Percentiles rank a stretch among this genome's conserved stretches.
Conservation (phyloP, 1,140 invertebrate genomes). For the Limonius californicus region DNA sequence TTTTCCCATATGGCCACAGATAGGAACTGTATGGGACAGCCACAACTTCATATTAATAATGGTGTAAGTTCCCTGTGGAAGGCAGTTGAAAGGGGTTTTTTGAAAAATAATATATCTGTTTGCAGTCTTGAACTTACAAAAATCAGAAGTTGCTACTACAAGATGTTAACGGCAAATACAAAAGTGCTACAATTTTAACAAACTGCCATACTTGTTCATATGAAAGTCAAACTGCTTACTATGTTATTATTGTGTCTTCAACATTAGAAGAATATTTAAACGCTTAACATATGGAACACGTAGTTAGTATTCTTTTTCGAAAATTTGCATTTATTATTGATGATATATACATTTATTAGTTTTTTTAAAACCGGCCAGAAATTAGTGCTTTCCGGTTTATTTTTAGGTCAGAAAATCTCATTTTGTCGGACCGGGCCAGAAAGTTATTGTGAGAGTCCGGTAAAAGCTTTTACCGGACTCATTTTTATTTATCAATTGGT, state of each 20-base stretch:
- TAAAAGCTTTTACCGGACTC: too few species aligned
- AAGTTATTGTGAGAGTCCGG: too few species aligned
- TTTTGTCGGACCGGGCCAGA: too few species aligned
- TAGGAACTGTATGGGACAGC: conserved; percentile 29
- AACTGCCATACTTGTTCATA: conserved; percentile 32
- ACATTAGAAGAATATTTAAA: conserved; percentile 24
- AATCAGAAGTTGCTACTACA: conserved; percentile 31
- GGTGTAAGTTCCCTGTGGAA: conserved; percentile 19
- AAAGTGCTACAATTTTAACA: conserved; percentile 20
- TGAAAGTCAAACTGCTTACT: conserved; percentile 24
- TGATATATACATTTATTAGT: too few species aligned
- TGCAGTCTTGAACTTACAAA: conserved; percentile 32
- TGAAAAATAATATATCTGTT: conserved; percentile 24
- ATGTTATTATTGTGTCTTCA: conserved; percentile 25
- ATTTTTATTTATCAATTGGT: too few species aligned
- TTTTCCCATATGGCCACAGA: conserved; percentile 20
- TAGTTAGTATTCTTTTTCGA: too few species aligned
- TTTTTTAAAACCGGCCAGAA: too few species aligned
- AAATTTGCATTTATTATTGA: too few species aligned
- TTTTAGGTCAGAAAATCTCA: too few species aligned
- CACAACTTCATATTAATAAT: conserved; percentile 24
- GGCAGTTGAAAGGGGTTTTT: conserved; percentile 33
- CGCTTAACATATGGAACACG: too few species aligned
- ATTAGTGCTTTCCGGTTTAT: too few species aligned
- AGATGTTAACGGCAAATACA: conserved; percentile 25